Evolutionary conservation across 2,888 invertebrate genomes (phyloP), one percentile per base, ranked within the genome.

Genomic region (Drosophila austrosaltans): DNA sequence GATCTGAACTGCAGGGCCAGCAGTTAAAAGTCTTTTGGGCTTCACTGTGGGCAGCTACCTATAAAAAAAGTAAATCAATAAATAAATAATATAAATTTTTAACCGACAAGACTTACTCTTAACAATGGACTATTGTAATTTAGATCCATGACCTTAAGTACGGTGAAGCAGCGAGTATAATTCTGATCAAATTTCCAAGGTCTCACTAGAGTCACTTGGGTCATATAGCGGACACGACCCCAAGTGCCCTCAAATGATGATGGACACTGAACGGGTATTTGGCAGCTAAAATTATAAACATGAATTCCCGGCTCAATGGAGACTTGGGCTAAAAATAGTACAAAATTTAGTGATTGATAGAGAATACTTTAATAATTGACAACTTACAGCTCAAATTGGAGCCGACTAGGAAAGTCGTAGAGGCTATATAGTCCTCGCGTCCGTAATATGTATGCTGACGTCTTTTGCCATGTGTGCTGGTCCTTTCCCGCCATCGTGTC

Each of bases 111-210:
- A 63, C 81, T 40, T 60, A 88, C 88, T 66, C 73, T 69, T 7
- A 88, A 30, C 3, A 85, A n/a, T 0, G 85, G 86, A 67, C 79
- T 83, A 12, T 82, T 73, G n/a, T 63, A 73, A 57, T 85, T 87
- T 5, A 98, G 93, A 91, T 97, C 97, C 86, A 96, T 93, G 3
- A 95, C 94, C 78, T 96, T 95, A 40, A 96, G 93, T 7, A 98
- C 95, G 28, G 96, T 96, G 87, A 98, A 97, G 4, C 95, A 95
- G 82, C 94, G 94, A 90, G 96, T 96, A 53, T 86, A 91, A 2
- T 74, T 83, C 61, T 91, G 89, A 92, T 98, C 96, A 90, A 96
- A 96, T 89, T 96, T 97, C 96, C 97, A 97, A 20, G 97, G 97
- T 8, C 96, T 93, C 88, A 97, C 96, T 22, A 98, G 92, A 0